Conservation (phyloP, 2,888 invertebrate genomes). For the Seira sanloemensis region DNA sequence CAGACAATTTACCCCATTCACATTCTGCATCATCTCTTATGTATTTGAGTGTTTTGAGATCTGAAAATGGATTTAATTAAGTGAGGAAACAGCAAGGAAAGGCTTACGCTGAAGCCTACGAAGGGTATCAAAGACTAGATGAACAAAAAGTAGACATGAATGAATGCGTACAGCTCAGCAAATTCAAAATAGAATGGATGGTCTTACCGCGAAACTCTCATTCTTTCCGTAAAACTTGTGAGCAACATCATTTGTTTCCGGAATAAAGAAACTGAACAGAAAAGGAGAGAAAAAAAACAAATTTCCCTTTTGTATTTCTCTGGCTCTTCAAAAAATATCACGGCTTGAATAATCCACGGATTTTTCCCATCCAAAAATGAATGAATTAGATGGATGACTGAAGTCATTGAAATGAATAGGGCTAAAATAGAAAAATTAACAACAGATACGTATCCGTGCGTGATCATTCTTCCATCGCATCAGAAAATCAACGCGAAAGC, state of each 20-base stretch:
- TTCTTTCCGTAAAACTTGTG: not conserved
- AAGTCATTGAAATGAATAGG: not conserved
- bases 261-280: not conserved
- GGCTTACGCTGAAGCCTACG: not conserved
- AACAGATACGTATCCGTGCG: not conserved
- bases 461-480: not conserved
- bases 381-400: not conserved
- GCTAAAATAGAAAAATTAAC: not conserved
- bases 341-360: too few species aligned
- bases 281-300: not conserved
- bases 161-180: not conserved
- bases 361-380: not conserved
- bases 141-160: not conserved
- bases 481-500: too few species aligned
- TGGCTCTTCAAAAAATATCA: not conserved
- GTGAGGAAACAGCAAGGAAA: constrained; percentile 13
- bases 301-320: not conserved
- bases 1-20: constrained; percentile 16
- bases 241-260: not conserved
- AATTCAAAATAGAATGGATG: not conserved
- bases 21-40: not conserved
- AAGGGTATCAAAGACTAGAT: not conserved
- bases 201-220: not conserved
- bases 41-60: not conserved
- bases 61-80: constrained; percentile 41